phyloP scores from a whole-genome alignment of 2,888 invertebrate genomes.

The Scaptomyza caliginosa region DNA sequence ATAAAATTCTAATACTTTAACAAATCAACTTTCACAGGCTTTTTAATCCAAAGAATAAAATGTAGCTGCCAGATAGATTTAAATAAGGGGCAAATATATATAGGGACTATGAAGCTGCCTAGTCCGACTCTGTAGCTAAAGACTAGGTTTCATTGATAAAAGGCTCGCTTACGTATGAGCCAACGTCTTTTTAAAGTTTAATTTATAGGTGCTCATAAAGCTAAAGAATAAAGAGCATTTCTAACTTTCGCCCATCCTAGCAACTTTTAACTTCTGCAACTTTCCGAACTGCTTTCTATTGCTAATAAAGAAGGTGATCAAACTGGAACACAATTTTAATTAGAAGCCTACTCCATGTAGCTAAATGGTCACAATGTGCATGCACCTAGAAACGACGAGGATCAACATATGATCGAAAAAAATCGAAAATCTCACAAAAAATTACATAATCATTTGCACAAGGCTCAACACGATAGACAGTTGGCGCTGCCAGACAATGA shows the following conservation, averaged over 20 bases:
- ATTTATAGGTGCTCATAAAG: slow-evolving; percentile 40
- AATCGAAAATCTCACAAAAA: slow-evolving; percentile 30
- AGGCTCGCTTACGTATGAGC: slow-evolving; percentile 88
- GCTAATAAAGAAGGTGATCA: slow-evolving; percentile 4
- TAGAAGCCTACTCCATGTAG: slow-evolving; percentile 48
- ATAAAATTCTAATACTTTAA: no score
- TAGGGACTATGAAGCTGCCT: slow-evolving; percentile 90
- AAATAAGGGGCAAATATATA: slow-evolving; percentile 78
- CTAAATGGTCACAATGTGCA: slow-evolving; percentile 56
- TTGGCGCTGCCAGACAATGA: slow-evolving; percentile 41
- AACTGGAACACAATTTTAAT: slow-evolving; percentile 11
- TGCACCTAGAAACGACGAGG: slow-evolving; percentile 27
- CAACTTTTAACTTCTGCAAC: slow-evolving; percentile 23
- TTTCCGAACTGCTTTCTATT: slow-evolving; percentile 12
- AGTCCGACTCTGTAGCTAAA: slow-evolving; percentile 92
- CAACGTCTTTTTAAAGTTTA: no score
- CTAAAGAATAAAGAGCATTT: slow-evolving; percentile 46
- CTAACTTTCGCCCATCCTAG: slow-evolving; percentile 46
- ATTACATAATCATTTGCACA: slow-evolving; percentile 46
- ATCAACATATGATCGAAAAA: slow-evolving; percentile 17
- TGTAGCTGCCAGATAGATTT: slow-evolving; percentile 92
- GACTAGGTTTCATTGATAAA: slow-evolving; percentile 93
- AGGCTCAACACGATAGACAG: slow-evolving; percentile 51
- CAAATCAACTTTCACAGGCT: slow-evolving; percentile 85
- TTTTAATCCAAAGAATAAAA: slow-evolving; percentile 92